A percentile compares a stretch with the other conserved stretches of the same genome.
Evolutionary conservation across 2,797 vertebrate species (phyloP).

Genomic region (Lacerta bilineata): DNA sequence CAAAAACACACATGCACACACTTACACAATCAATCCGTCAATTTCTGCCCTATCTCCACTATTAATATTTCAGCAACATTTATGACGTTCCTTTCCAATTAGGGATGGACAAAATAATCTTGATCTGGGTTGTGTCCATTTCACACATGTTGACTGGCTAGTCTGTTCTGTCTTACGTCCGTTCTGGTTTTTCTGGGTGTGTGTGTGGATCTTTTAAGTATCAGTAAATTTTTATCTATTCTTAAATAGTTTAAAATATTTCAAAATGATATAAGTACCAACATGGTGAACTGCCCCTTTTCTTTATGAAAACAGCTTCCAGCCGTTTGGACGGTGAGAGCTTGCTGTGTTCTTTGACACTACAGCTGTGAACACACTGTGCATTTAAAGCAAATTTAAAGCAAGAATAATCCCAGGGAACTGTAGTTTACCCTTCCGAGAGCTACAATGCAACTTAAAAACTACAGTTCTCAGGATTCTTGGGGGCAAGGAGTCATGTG

Average conservation of each 20-base stretch:
- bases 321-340: background rate
- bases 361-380: too few species aligned
- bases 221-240: background rate
- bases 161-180: background rate
- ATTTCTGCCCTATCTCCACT: conserved; percentile 42
- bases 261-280: background rate
- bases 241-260: background rate
- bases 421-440: too few species aligned
- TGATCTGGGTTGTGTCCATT: background rate
- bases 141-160: too few species aligned
- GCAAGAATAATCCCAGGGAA: too few species aligned
- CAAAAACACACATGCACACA: conserved; percentile 55
- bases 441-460: too few species aligned
- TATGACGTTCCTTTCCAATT: conserved; percentile 48
- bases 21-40: conserved; percentile 37
- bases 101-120: background rate
- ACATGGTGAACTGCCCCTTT: background rate
- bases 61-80: conserved; percentile 72
- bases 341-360: background rate
- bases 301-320: background rate
- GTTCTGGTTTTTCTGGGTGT: background rate
- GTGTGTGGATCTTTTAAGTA: background rate
- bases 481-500: too few species aligned
- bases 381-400: too few species aligned
- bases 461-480: too few species aligned